Base-by-base conservation (phyloP, 1,140 invertebrate genomes). In the Leptinotarsa defecta region DNA sequence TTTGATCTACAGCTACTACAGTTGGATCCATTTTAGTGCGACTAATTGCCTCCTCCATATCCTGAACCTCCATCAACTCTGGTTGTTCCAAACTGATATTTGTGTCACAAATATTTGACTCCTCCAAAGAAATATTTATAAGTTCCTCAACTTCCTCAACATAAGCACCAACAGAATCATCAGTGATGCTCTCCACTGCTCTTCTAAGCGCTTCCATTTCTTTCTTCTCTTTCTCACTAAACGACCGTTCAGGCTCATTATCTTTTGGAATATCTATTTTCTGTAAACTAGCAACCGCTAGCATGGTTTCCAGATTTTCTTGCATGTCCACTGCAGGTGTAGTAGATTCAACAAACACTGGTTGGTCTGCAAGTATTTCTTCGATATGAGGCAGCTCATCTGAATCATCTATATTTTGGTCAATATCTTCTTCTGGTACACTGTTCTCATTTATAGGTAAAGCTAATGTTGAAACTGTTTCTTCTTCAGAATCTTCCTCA, bases 271-370 rank as follows among this genome's bases (percentile, higher is more conserved):
- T 77, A 67, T 70, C 76, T 15, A 64, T 74, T 65, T 74, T 72
- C 68, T 79, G 78, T 62, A 81, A 74, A 43, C 72, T 77, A 3
- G 75, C 75, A 19, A 81, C 78, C 24, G 80, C 76, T 43, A 81
- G 69, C 43, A 80, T 76, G 8, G 79, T 80, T 71, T 80, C 79
- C 48, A 80, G 76, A 74, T 79, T 80, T 19, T 73, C 71, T 65
- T 61, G 71, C 24, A 34, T 65, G 24, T 73, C 71, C 8, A 67
- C 48, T 22, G 49, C 17, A 13, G 15, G 43, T 34, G 69, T 22
- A 13, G 19, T 22, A 24, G 19, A 17, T 49, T 52, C 48, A 61
- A 19, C n/a, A 34, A 57, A 49, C 20, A 61, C 24, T 15, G 13
- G 17, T 73, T 73, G 24, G 13, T 65, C 63, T 2, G 34, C 65